Percentiles rank a stretch among this genome's conserved stretches.
Conservation (phyloP, 2,113 vertebrate species). For the Gracilinanus agilis region DNA sequence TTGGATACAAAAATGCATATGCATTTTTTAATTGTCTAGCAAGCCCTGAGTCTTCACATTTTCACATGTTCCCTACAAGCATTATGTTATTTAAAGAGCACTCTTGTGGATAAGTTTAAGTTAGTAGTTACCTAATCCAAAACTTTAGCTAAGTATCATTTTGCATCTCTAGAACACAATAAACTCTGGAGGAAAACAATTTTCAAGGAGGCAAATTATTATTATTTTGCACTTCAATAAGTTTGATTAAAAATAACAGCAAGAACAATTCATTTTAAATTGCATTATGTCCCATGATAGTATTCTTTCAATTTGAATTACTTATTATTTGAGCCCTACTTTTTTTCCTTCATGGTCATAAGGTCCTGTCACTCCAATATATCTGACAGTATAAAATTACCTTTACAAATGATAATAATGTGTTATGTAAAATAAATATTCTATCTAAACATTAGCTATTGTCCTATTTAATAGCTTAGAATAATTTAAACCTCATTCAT, state of each 20-base stretch:
- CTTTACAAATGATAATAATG: not conserved
- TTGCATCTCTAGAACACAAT: not conserved
- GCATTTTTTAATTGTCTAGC: not conserved
- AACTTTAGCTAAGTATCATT: not conserved
- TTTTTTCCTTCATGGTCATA: slow-evolving; percentile 16
- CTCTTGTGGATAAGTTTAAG: not conserved
- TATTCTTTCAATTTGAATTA: not conserved
- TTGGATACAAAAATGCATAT: not conserved
- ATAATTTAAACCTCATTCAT: slow-evolving; percentile 52
- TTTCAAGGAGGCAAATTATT: not conserved
- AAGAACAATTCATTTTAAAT: not conserved
- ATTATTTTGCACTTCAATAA: not conserved
- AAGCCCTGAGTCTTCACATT: not conserved
- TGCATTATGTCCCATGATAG: not conserved
- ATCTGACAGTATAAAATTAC: not conserved
- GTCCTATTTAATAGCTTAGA: slow-evolving; percentile 9
- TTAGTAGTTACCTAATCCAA: not conserved
- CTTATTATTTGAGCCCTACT: not conserved
- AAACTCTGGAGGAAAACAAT: not conserved
- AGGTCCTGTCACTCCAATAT: not conserved
- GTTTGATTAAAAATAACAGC: not conserved
- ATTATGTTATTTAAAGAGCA: not conserved
- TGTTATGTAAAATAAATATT: not conserved
- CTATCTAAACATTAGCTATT: not conserved
- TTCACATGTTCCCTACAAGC: not conserved